Conservation (phyloP, 2,797 vertebrate genomes). For the Muraenolepis orangiensis region DNA sequence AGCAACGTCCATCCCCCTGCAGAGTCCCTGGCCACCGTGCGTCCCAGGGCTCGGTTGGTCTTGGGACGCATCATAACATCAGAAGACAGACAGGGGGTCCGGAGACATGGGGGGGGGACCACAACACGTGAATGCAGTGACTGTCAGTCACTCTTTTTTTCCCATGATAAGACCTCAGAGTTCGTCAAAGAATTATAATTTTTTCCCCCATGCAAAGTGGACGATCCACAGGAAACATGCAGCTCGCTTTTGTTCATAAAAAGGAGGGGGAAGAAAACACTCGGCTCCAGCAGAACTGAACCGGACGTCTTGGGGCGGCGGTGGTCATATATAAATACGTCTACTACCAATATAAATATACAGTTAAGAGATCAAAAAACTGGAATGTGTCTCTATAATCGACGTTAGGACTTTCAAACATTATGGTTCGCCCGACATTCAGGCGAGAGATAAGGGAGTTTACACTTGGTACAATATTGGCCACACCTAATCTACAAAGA, state of each 20-base stretch:
- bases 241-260: neutral
- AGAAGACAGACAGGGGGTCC: neutral
- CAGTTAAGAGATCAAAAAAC: slow-evolving; percentile 54
- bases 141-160: neutral
- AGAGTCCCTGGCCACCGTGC: slow-evolving; percentile 20
- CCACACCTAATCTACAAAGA: slow-evolving; percentile 46
- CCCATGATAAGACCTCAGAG: neutral
- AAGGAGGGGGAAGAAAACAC: slow-evolving; percentile 9
- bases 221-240: neutral
- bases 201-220: neutral
- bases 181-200: neutral
- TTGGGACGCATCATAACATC: neutral
- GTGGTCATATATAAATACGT: slow-evolving; percentile 48
- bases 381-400: slow-evolving; percentile 65
- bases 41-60: neutral
- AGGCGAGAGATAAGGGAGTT: slow-evolving; percentile 55
- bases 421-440: slow-evolving; percentile 41
- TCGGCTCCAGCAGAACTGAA: slow-evolving; percentile 30
- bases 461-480: slow-evolving; percentile 36
- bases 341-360: slow-evolving; percentile 67
- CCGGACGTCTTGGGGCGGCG: slow-evolving; percentile 31
- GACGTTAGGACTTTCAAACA: slow-evolving; percentile 36
- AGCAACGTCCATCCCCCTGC: slow-evolving; percentile 38
- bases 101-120: neutral
- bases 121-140: neutral